phyloP scores from a whole-genome alignment of 2,113 vertebrate species.

The Setophaga petechia region DNA sequence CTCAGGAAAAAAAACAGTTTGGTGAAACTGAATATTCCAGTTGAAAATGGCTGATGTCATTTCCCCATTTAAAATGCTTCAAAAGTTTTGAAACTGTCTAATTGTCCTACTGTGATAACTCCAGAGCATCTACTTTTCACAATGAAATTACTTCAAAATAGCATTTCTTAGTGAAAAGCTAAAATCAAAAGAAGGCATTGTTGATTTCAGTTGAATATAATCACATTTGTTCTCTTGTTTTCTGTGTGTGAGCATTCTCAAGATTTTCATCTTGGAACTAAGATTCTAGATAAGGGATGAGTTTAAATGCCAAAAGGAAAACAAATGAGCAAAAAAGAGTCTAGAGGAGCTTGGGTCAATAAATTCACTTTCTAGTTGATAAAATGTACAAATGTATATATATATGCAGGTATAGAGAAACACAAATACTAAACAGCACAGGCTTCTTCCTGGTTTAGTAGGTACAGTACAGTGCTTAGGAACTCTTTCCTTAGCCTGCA shows the following conservation, averaged over 20 bases:
- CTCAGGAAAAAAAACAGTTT: fast-evolving
- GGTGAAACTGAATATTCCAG: neutral
- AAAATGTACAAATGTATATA: neutral
- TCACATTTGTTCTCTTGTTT: neutral
- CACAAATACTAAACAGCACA: neutral
- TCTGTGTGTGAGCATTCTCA: neutral
- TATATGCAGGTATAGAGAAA: neutral
- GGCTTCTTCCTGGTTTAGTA: neutral
- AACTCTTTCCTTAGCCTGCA: neutral
- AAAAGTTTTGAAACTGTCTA: neutral
- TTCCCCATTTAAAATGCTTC: neutral
- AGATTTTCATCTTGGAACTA: neutral
- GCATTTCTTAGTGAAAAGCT: neutral
- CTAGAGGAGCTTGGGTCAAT: neutral
- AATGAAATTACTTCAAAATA: neutral
- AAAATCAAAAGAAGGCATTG: neutral
- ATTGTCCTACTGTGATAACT: neutral
- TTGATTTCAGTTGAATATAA: neutral
- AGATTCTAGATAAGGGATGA: neutral
- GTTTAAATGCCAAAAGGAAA: neutral
- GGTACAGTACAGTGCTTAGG: neutral
- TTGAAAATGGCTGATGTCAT: neutral
- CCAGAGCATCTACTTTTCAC: neutral
- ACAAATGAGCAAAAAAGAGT: neutral
- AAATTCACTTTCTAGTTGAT: neutral